A percentile compares a stretch with the other conserved stretches of the same genome.
Conservation (phyloP, 2,888 invertebrate genomes). For the Clunio marinus region DNA sequence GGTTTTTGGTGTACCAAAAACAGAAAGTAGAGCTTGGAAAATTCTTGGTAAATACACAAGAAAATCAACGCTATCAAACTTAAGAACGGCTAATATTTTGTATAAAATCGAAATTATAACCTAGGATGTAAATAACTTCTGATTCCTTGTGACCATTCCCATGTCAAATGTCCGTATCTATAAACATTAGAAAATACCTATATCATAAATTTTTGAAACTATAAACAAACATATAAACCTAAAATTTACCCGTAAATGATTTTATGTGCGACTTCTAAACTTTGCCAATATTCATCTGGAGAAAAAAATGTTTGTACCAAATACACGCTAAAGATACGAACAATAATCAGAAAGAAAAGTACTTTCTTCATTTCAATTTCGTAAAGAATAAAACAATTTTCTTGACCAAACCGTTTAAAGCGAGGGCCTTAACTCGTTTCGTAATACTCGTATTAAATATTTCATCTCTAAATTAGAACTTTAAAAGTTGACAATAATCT, state of each 20-base stretch:
- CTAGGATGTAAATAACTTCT: constrained; percentile 85
- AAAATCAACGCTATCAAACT: constrained; percentile 62
- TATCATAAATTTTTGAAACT: neutral
- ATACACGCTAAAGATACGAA: too few relatives aligned
- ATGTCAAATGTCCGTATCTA: constrained; percentile 82
- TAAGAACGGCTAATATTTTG: constrained; percentile 61
- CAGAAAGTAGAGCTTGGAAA: constrained; percentile 73
- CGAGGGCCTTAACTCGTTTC: too few relatives aligned
- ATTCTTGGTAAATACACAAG: constrained; percentile 72
- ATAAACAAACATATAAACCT: constrained; percentile 6
- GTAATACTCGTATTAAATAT: too few relatives aligned
- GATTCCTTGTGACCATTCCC: constrained; percentile 91
- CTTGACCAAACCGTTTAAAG: too few relatives aligned
- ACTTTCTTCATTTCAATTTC: too few relatives aligned
- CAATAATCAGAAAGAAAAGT: too few relatives aligned
- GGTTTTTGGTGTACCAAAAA: too few relatives aligned
- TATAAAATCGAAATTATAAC: constrained; percentile 72
- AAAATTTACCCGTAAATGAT: constrained; percentile 59
- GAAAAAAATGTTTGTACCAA: constrained; percentile 87
- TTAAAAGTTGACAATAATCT: too few relatives aligned
- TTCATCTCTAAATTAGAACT: too few relatives aligned
- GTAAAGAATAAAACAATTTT: too few relatives aligned
- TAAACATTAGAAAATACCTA: constrained; percentile 3
- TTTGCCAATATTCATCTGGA: constrained; percentile 98
- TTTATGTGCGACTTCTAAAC: constrained; percentile 87